These are phyloP conservation scores for Drosophila paucipuncta DNA, from an alignment of 2,888 invertebrate genomes.

Conservation along the genomic window DNA sequence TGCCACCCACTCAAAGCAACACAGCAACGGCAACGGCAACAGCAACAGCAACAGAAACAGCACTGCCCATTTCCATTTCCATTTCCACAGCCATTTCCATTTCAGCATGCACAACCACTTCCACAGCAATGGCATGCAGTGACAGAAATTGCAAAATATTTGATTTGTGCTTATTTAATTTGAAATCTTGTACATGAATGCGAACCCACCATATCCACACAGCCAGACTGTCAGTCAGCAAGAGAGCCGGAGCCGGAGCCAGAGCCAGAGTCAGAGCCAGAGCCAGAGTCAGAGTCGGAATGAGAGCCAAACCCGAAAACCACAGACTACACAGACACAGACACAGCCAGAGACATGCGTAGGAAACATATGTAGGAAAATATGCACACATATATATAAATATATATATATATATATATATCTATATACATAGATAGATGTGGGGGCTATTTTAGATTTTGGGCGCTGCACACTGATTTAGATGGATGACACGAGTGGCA, in stretches of 20 bases:
- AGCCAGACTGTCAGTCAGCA: slow-evolving; percentile 22
- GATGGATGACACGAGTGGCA: slow-evolving; percentile 56
- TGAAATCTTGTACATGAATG: slow-evolving; percentile 62
- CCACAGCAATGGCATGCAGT: slow-evolving; percentile 58
- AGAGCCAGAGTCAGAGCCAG: not conserved
- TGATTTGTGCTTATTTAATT: slow-evolving; percentile 82
- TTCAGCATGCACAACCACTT: slow-evolving; percentile 15
- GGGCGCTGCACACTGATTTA: slow-evolving; percentile 53
- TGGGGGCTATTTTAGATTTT: slow-evolving; percentile 34
- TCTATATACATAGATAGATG: not conserved
- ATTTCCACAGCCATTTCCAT: slow-evolving; percentile 8
- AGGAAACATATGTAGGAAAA: not conserved
- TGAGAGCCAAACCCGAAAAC: slow-evolving; percentile 28
- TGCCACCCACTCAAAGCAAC: slow-evolving; percentile 16
- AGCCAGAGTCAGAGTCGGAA: no score
- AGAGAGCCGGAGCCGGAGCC: not conserved
- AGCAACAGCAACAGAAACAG: not conserved
- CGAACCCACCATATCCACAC: slow-evolving; percentile 20
- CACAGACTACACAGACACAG: slow-evolving; percentile 42
- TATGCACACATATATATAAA: not conserved
- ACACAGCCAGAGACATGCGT: not conserved
- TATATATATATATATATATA: not conserved
- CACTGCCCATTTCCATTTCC: slow-evolving; percentile 11
- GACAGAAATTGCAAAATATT: slow-evolving; percentile 80
- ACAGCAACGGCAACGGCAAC: slow-evolving; percentile 2